Conservation (phyloP, 2,113 vertebrate genomes). For the Brevimyrus niger region DNA sequence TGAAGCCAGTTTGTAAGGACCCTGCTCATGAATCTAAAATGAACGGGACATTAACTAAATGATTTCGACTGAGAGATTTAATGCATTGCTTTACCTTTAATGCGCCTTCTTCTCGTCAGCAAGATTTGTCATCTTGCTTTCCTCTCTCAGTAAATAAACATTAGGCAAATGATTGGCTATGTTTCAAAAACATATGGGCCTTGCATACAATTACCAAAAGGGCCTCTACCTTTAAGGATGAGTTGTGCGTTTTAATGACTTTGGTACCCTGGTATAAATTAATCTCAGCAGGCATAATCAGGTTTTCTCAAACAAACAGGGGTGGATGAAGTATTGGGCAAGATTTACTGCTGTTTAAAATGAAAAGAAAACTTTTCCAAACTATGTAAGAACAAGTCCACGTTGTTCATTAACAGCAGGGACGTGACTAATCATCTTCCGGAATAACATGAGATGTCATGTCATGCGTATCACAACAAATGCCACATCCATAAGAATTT, state of each 20-base stretch:
- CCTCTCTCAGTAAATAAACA: slow-evolving; percentile 72
- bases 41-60: slow-evolving; percentile 83
- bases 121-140: slow-evolving; percentile 73
- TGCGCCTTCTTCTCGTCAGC: slow-evolving; percentile 69
- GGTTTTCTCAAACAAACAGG: background rate
- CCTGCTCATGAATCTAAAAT: slow-evolving; percentile 76
- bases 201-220: slow-evolving; percentile 53
- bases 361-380: background rate
- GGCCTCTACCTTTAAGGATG: slow-evolving; percentile 51
- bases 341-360: background rate
- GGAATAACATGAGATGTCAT: slow-evolving; percentile 14
- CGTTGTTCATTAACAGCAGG: background rate
- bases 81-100: slow-evolving; percentile 67
- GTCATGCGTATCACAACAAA: background rate
- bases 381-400: background rate
- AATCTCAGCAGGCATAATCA: slow-evolving; percentile 7
- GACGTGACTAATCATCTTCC: background rate
- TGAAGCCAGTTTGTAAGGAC: slow-evolving; percentile 62
- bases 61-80: slow-evolving; percentile 76
- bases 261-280: slow-evolving; percentile 21
- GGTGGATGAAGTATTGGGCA: background rate
- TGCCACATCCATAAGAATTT: slow-evolving; percentile 5
- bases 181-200: slow-evolving; percentile 65
- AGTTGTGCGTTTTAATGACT: slow-evolving; percentile 48
- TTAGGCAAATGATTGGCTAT: slow-evolving; percentile 65